Evolutionary conservation across 64 coral and sea anemone species (phyloP), one percentile per base, ranked within the genome.

Genomic region (Porites lutea): DNA sequence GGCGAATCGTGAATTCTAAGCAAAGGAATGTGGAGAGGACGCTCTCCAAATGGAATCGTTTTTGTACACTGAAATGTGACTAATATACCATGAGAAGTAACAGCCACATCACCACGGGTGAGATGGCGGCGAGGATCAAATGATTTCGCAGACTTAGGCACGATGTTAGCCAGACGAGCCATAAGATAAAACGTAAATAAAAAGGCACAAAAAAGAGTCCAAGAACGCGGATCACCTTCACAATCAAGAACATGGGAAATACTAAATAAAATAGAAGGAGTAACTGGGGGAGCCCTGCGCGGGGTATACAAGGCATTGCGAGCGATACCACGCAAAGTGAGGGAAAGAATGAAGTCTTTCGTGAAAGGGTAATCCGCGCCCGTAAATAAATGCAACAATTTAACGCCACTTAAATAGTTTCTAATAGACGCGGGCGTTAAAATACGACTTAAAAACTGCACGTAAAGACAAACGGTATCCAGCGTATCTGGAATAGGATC

Each of bases 11-110:
- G 78, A 52, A 81, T 81, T 12, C 46, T 7, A 52, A 81, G 12
- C 44, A 81, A 20, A 81, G 78, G 78, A 81, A 81, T 81, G 13
- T 81, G 78, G n/a, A 48, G 78, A 27, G 2, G 22, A 13, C 78
- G 13, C 13, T 81, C 12, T 12, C 44, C 78, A 47, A 81, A 81
- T 51, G 2, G 78, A 81, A 58, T 81, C 7, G 12, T 81, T 58
- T 81, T 81, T 12, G 12, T 48, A 37, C 27, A 37, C 27, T 37
- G 0, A 37, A 37, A 37, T 37, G 27, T 37, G 27, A 37, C 27
- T 37, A 68, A 68, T 68, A 68, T 0, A 68, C 65, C 65, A 20
- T 14, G 20, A 68, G 65, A 68, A 68, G 14, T 68, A 68, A 68
- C 65, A 15, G 20, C 65, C 20, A 68, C 20, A 68, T 68, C 65